A percentile compares a stretch with the other conserved stretches of the same genome.
Conservation (phyloP, 2,113 vertebrate genomes). For the Nymphicus hollandicus region DNA sequence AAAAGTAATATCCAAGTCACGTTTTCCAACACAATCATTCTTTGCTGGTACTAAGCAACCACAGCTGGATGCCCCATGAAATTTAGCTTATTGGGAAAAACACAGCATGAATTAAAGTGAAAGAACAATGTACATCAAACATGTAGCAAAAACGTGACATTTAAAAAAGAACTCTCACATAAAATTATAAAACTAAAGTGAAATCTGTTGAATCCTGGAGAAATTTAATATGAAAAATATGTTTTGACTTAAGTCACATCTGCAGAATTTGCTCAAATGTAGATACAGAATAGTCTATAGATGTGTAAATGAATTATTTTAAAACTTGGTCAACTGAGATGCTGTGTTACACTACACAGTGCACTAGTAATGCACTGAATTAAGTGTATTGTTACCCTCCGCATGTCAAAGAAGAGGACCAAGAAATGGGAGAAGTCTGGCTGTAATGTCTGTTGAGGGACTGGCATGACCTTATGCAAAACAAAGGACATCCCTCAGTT, state of each 20-base stretch:
- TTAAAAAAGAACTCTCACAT: background rate
- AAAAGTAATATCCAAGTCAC: slow-evolving; percentile 27
- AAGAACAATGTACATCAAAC: slow-evolving; percentile 42
- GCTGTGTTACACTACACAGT: background rate
- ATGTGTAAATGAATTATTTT: background rate
- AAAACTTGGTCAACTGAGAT: background rate
- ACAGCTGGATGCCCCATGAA: slow-evolving; percentile 61
- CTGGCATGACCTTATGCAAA: background rate
- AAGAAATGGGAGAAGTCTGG: background rate
- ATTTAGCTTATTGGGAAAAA: slow-evolving; percentile 64
- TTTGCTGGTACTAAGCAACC: slow-evolving; percentile 38
- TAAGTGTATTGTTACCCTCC: background rate
- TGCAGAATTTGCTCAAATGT: background rate
- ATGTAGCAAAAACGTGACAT: slow-evolving; percentile 25
- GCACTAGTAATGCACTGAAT: background rate
- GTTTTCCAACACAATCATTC: slow-evolving; percentile 40
- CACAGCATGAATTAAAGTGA: slow-evolving; percentile 53
- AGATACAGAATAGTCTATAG: background rate
- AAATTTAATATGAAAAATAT: slow-evolving; percentile 4
- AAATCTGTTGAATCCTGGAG: background rate
- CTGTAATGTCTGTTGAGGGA: background rate
- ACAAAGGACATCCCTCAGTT: background rate
- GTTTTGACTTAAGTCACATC: background rate
- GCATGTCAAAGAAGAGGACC: background rate
- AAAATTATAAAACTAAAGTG: background rate